A percentile compares a stretch with the other conserved stretches of the same genome.
phyloP scores from a whole-genome alignment of 2,797 vertebrate genomes.

The Gymnoscopelus microlampas region DNA sequence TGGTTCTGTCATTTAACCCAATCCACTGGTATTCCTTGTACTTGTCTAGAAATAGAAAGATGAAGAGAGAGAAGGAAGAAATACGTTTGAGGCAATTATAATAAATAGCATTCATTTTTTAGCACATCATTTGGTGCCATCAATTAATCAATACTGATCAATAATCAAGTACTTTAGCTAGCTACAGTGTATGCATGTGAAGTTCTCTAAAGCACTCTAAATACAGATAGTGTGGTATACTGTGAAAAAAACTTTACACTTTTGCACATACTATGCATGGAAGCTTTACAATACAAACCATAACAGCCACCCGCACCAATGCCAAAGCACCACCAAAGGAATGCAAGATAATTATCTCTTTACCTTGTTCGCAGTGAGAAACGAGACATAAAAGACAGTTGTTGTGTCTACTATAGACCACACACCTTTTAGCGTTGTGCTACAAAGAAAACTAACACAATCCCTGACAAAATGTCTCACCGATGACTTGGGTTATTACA shows the following conservation, averaged over 20 bases:
- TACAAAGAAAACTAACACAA: conserved; percentile 1
- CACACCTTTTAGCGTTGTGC: neutral
- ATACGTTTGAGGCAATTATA: neutral
- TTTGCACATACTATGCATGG: neutral
- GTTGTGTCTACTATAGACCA: conserved; percentile 44
- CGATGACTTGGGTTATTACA: too few relatives aligned
- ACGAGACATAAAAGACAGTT: conserved; percentile 26
- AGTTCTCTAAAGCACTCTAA: neutral
- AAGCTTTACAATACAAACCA: conserved; percentile 1
- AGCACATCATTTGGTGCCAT: too few relatives aligned
- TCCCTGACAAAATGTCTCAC: neutral
- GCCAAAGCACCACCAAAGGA: conserved; percentile 25
- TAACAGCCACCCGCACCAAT: conserved; percentile 12
- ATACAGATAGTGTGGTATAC: neutral
- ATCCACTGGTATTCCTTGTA: conserved; percentile 95
- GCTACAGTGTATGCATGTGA: too few relatives aligned
- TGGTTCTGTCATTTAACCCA: conserved; percentile 93
- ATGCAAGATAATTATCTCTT: conserved; percentile 62
- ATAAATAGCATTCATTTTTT: too few relatives aligned
- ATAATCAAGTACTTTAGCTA: too few relatives aligned
- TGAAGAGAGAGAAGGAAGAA: neutral
- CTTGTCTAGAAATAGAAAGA: conserved; percentile 73
- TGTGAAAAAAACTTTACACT: neutral
- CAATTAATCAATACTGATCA: too few relatives aligned
- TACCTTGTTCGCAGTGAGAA: conserved; percentile 7